Base-by-base conservation (phyloP, 2,888 invertebrate genomes). In the Drosophila paucipuncta region DNA sequence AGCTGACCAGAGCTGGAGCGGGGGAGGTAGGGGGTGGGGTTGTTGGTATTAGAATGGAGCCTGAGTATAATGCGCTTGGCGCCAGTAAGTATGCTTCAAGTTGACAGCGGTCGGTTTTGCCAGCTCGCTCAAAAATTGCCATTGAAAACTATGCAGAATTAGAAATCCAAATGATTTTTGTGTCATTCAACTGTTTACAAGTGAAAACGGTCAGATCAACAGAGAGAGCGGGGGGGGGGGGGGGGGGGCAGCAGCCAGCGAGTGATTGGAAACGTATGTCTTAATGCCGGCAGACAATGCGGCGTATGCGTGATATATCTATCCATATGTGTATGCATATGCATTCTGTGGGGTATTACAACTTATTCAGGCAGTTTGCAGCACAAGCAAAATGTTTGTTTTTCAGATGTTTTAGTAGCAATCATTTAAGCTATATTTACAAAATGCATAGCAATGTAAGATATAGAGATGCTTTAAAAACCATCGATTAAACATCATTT, bases 271-370 rank as follows among this genome's bases (percentile, higher is more conserved):
- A 13, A 35, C 13, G 2, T 49, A 47, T 69, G 74, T 52, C 37
- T 61, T 63, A 31, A 47, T 50, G 72, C 68, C 69, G 81, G 62
- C 81, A 73, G 84, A 78, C 86, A 68, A 78, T 54, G 82, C 68
- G 76, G 73, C 85, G 87, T 79, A 84, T 82, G 77, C 30, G 78
- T 71, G 35, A 86, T 81, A 67, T 54, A 60, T 68, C 18, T 49
- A 53, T 4, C 28, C 43, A 41, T 37, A 60, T 18, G 47, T 41
- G 13, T 25, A 11, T 22, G 7, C 2, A 41, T 11, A 37, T 49
- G 33, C 43, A 57, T 16, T 59, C 39, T 54, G 13, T 39, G 11
- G 35, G 11, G 11, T 53, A 60, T 47, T 43, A 18, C 4, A 16
- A 6, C 33, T 37, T 30, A 39, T 4, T 28, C n/a, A 2, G 2